Conservation (phyloP, 2,888 invertebrate species). For the Hyles lineata region DNA sequence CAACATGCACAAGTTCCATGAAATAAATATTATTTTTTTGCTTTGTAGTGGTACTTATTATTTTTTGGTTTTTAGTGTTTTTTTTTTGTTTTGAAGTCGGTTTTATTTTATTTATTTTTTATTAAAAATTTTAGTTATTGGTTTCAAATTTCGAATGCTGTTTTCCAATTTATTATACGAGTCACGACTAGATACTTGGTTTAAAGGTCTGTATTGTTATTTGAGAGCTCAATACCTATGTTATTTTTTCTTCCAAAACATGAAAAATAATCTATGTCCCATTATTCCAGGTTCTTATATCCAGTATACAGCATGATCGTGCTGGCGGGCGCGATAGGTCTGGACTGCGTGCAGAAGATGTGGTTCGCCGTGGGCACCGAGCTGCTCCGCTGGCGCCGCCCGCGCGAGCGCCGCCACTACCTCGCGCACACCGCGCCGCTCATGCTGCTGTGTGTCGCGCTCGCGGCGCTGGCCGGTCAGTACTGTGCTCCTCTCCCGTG, state of each 20-base stretch:
- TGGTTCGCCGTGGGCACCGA: slow-evolving; percentile 67
- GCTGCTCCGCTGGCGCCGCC: slow-evolving; percentile 65
- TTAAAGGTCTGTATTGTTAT: too few relatives aligned
- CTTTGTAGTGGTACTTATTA: too few relatives aligned
- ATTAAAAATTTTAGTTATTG: too few relatives aligned
- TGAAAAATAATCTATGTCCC: slow-evolving; percentile 21
- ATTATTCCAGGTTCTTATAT: slow-evolving; percentile 91
- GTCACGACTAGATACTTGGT: too few relatives aligned
- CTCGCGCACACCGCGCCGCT: slow-evolving; percentile 90
- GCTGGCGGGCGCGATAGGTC: slow-evolving; percentile 90
- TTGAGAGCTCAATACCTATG: too few relatives aligned
- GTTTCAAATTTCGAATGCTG: too few relatives aligned
- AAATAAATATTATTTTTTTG: too few relatives aligned
- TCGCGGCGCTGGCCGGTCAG: slow-evolving; percentile 82
- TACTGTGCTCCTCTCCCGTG: slow-evolving; percentile 31
- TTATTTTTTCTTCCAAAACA: background rate
- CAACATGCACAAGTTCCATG: too few relatives aligned
- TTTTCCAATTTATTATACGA: too few relatives aligned
- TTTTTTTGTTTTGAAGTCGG: too few relatives aligned
- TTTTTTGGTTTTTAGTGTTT: too few relatives aligned
- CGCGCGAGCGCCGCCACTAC: slow-evolving; percentile 85
- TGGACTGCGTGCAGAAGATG: slow-evolving; percentile 92
- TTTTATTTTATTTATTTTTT: too few relatives aligned
- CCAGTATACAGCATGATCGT: slow-evolving; percentile 97
- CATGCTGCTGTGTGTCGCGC: slow-evolving; percentile 86